Percentiles rank a stretch among this genome's conserved stretches.
These are phyloP conservation scores for Galagoides demidoff DNA, from an alignment of 2,797 vertebrate species.

Conservation along the genomic window DNA sequence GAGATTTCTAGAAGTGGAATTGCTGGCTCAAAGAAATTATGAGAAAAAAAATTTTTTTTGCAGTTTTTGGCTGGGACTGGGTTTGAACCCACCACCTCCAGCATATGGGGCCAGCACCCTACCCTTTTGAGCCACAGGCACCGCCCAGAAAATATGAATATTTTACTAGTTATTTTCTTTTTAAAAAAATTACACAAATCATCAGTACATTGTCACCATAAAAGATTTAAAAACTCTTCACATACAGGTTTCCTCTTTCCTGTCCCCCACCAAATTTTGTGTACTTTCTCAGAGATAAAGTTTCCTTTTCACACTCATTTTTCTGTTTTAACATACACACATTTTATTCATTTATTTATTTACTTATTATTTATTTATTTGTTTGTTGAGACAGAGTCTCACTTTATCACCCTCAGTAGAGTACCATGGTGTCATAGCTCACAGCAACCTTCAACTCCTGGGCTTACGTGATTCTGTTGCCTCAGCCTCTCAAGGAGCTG, in stretches of 20 bases:
- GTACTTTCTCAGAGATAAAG: neutral
- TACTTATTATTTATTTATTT: too few relatives aligned
- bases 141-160: neutral
- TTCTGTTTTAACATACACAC: neutral
- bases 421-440: too few relatives aligned
- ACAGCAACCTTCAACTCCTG: too few relatives aligned
- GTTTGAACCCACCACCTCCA: too few relatives aligned
- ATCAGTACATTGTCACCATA: constrained; percentile 17
- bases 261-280: neutral
- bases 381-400: too few relatives aligned
- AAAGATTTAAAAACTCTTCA: neutral
- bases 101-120: too few relatives aligned
- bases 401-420: too few relatives aligned
- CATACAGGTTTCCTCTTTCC: neutral
- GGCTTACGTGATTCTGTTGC: too few relatives aligned
- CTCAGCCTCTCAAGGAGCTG: too few relatives aligned
- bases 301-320: neutral
- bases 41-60: neutral
- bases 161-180: constrained; percentile 31
- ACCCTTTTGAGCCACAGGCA: too few relatives aligned
- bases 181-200: neutral
- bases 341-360: neutral
- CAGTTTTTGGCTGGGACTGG: too few relatives aligned
- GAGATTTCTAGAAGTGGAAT: constrained; percentile 29
- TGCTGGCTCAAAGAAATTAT: constrained; percentile 5